Conservation (phyloP, 2,888 invertebrate species). For the Dynastes grantii region DNA sequence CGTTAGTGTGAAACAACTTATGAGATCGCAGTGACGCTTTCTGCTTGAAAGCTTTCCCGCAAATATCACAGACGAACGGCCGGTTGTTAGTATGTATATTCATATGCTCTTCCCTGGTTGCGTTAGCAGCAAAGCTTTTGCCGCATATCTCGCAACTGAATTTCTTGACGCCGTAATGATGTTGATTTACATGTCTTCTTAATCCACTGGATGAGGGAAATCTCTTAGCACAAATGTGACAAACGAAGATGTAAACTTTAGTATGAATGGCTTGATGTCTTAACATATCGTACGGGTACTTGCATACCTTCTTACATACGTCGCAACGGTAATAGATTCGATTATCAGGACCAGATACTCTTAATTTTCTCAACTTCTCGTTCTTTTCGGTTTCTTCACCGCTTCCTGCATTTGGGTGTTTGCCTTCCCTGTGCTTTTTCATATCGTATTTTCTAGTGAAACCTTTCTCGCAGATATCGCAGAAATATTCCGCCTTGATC, state of each 20-base stretch:
- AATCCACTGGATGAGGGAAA: slow-evolving; percentile 73
- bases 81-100: slow-evolving; percentile 70
- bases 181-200: slow-evolving; percentile 71
- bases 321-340: slow-evolving; percentile 68
- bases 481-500: slow-evolving; percentile 62
- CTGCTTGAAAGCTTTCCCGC: slow-evolving; percentile 73
- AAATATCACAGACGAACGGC: slow-evolving; percentile 73
- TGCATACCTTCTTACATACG: slow-evolving; percentile 68
- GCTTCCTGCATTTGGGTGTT: slow-evolving; percentile 59
- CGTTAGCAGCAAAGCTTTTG: slow-evolving; percentile 71
- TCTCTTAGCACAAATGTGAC: slow-evolving; percentile 73
- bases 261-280: slow-evolving; percentile 72
- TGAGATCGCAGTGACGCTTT: slow-evolving; percentile 73
- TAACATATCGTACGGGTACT: slow-evolving; percentile 66
- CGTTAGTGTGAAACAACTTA: slow-evolving; percentile 67
- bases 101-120: slow-evolving; percentile 72
- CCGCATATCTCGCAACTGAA: slow-evolving; percentile 72
- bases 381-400: slow-evolving; percentile 45
- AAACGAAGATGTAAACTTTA: slow-evolving; percentile 68
- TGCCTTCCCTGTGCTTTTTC: slow-evolving; percentile 63
- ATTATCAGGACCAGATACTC: slow-evolving; percentile 60
- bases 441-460: slow-evolving; percentile 67
- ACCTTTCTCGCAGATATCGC: slow-evolving; percentile 64
- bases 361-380: slow-evolving; percentile 62
- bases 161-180: slow-evolving; percentile 72